Conservation (phyloP, 1,140 invertebrate species). For the Brachionus plicatilis region DNA sequence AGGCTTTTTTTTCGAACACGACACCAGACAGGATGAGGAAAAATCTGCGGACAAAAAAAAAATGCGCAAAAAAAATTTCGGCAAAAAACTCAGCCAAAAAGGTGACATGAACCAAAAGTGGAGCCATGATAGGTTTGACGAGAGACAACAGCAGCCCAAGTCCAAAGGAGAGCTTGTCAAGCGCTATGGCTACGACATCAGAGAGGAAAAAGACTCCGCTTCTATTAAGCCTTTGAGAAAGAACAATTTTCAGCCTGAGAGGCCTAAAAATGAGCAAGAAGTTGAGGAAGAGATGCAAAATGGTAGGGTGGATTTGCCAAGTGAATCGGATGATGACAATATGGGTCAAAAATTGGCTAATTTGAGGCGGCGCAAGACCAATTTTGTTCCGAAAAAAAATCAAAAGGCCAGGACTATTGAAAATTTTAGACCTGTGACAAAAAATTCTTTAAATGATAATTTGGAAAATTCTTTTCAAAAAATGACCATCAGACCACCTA, state of each 20-base stretch:
- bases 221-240: slow-evolving; percentile 9
- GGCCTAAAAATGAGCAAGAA: background rate
- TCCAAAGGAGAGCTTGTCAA: slow-evolving; percentile 1
- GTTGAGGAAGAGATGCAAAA: background rate
- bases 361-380: background rate
- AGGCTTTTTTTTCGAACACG: slow-evolving; percentile 40
- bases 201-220: slow-evolving; percentile 4
- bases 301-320: background rate
- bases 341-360: background rate
- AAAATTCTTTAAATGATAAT: background rate
- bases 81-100: background rate
- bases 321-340: background rate
- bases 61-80: background rate
- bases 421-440: background rate
- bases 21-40: slow-evolving; percentile 24
- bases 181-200: slow-evolving; percentile 36
- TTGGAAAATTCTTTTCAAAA: background rate
- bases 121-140: slow-evolving; percentile 35
- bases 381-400: background rate
- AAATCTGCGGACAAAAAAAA: background rate
- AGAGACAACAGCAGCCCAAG: slow-evolving; percentile 24
- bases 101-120: slow-evolving; percentile 5
- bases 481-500: background rate
- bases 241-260: background rate
- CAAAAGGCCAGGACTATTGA: background rate